Percentiles rank a stretch among this genome's conserved stretches.
Conservation (phyloP, 23 tunicate genomes). For the Trididemnum nubilum region DNA sequence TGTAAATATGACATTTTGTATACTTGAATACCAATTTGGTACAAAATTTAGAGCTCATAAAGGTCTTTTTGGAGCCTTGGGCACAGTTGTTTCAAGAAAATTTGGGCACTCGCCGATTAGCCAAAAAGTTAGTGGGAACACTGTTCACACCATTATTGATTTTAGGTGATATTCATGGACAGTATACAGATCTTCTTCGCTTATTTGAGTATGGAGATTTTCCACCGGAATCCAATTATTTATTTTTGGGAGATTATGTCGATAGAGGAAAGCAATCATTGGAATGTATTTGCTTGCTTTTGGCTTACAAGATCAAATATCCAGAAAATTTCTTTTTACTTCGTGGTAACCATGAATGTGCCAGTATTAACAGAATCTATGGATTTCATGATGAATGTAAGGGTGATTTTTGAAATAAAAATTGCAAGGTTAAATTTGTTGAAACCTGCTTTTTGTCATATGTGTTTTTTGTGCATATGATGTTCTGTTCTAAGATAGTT, state of each 20-base stretch:
- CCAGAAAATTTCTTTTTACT: conserved; percentile 96
- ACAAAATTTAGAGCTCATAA: no score
- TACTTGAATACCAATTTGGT: no score
- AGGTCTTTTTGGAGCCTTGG: no score
- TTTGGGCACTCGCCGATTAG: no score
- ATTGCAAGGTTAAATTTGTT: no score
- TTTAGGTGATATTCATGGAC: conserved; percentile 91
- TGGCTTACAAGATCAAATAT: conserved; percentile 96
- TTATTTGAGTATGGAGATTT: conserved; percentile 96
- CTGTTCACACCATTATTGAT: no score
- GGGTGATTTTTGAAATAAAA: not conserved
- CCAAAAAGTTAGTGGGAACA: no score
- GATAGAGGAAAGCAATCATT: conserved; percentile 97
- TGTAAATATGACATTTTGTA: no score
- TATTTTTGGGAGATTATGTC: conserved; percentile 97
- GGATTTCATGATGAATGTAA: conserved; percentile 98
- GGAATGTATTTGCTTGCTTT: conserved; percentile 93
- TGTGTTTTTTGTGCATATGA: no score
- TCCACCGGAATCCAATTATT: conserved; percentile 94
- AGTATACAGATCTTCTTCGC: conserved; percentile 86
- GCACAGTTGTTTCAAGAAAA: no score
- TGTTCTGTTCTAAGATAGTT: no score
- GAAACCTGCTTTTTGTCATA: no score
- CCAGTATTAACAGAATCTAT: conserved; percentile 94
- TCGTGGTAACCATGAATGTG: conserved; percentile 98